These are phyloP conservation scores for Thysanoteuthis rhombus DNA, from an alignment of 2,888 invertebrate genomes.

Conservation along the genomic window DNA sequence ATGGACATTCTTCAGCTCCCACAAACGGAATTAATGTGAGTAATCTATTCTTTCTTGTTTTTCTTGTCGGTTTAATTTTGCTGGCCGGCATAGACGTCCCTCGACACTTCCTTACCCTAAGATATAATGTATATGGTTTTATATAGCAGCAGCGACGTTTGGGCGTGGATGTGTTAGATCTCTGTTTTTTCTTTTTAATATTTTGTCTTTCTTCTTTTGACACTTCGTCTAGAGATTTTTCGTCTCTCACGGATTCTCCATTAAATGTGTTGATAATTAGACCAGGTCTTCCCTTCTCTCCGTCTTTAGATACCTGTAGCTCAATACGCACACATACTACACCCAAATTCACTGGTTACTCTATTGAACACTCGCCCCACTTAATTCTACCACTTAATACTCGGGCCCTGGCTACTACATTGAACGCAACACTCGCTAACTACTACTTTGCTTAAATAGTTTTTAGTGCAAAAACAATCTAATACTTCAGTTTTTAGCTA, in stretches of 20 bases:
- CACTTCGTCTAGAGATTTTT: background rate
- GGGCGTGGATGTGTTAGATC: background rate
- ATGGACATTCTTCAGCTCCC: background rate
- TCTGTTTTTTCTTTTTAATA: background rate
- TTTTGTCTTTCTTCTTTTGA: background rate
- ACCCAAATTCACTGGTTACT: background rate
- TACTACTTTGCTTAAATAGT: background rate
- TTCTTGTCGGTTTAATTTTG: background rate
- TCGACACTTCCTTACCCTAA: background rate
- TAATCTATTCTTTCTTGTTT: background rate
- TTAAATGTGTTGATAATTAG: background rate
- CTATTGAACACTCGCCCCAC: background rate
- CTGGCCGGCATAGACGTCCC: background rate
- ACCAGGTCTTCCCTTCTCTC: background rate
- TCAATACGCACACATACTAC: background rate
- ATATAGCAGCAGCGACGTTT: background rate
- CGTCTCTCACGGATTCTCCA: background rate
- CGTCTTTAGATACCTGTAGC: background rate
- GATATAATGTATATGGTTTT: background rate
- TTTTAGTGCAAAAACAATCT: no score
- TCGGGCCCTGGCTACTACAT: background rate
- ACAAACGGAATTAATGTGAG: constrained; percentile 13
- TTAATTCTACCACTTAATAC: background rate
- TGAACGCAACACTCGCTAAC: background rate
- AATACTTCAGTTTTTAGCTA: background rate